phyloP scores from a whole-genome alignment of 2,113 vertebrate species.

The Cathartes aura region DNA sequence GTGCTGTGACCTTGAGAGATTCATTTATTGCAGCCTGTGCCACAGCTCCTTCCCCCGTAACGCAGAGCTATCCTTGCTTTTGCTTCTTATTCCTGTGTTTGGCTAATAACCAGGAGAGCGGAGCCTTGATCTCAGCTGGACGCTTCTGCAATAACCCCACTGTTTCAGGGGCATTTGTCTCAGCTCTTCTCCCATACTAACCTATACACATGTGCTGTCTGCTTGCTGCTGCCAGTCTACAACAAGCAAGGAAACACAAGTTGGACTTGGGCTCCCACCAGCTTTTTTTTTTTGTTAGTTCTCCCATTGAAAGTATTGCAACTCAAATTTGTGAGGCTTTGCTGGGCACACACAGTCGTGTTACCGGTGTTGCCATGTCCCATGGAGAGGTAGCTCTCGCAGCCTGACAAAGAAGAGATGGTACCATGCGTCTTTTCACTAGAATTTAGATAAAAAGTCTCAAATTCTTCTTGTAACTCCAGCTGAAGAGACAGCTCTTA shows the following conservation, averaged over 20 bases:
- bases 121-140: not conserved
- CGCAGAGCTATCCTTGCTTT: not conserved
- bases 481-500: not conserved
- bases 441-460: not conserved
- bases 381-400: not conserved
- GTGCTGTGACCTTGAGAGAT: not conserved
- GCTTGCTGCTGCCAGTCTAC: not conserved
- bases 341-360: accelerated
- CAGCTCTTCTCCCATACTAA: not conserved
- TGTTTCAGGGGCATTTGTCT: not conserved
- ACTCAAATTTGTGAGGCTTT: not conserved
- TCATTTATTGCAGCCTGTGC: not conserved
- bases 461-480: not conserved
- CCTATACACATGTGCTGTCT: accelerated
- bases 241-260: not conserved
- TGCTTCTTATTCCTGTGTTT: not conserved
- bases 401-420: not conserved
- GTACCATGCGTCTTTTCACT: accelerated
- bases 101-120: not conserved
- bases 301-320: not conserved
- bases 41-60: not conserved
- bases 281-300: not conserved
- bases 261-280: not conserved
- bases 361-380: not conserved
- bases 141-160: not conserved